Evolutionary conservation across 2,797 vertebrate genomes (phyloP).

Genomic region (Tauraco hartlaubi): DNA sequence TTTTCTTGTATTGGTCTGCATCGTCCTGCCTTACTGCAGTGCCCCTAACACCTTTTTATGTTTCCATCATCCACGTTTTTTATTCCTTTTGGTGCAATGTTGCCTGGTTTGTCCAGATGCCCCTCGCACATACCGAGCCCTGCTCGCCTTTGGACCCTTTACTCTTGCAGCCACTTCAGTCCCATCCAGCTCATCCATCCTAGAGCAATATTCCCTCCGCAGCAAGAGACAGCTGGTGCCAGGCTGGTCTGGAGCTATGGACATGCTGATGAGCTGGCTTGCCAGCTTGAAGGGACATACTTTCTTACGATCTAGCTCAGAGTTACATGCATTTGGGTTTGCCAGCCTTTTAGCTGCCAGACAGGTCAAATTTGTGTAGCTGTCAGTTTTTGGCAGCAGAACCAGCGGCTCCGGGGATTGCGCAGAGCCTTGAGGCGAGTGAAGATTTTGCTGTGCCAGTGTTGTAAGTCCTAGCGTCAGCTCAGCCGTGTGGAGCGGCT

Average conservation of each 20-base stretch:
- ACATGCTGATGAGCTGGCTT: not conserved
- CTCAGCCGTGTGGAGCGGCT: rapidly evolving
- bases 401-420: not conserved
- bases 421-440: not conserved
- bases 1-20: not conserved
- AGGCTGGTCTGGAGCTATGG: not conserved
- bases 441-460: not conserved
- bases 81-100: not conserved
- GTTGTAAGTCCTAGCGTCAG: not conserved
- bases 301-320: not conserved
- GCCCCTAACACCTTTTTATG: rapidly evolving
- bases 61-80: not conserved
- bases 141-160: not conserved
- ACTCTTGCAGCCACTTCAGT: not conserved
- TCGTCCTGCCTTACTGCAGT: not conserved
- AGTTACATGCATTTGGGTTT: not conserved
- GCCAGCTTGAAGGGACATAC: not conserved
- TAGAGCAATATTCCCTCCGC: not conserved
- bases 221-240: constrained; percentile 7
- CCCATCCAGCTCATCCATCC: not conserved
- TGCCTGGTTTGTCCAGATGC: not conserved
- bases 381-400: constrained; percentile 21
- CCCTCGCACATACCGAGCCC: rapidly evolving
- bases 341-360: constrained; percentile 50
- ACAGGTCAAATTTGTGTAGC: not conserved